Evolutionary conservation across 2,888 invertebrate species (phyloP), one percentile per base, ranked within the genome.

Genomic region (Xestia rhomboidea): DNA sequence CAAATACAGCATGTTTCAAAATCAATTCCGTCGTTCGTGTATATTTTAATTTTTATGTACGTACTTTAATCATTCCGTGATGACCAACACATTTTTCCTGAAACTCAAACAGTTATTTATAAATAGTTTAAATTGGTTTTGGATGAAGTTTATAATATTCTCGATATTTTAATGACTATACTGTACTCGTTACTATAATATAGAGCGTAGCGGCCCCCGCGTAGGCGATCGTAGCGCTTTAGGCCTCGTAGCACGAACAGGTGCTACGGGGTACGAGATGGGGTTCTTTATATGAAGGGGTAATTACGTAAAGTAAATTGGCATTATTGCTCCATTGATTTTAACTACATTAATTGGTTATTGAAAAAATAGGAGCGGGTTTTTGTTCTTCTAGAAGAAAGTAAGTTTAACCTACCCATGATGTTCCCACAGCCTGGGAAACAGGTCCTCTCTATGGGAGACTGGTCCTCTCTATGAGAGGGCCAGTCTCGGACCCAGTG

Each of bases 1-100:
- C 30, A 73, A 73, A 51, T 89, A 94, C 84, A 91, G 92, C 87
- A 34, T 30, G 88, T 77, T 85, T 6, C 0, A n/a, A 83, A 79
- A 71, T 63, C 21, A 1, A 41, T 24, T 24, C n/a, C 6, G 24
- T n/a, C 5, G 30, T n/a, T 57, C 41, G 41, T 44, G 21, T 6
- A 34, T 21, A 34, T 57, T 10, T 21, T 1, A 38, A 24, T 41
- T 34, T n/a, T 30, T 30, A 46, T 30, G 5, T 13, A 11, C 1
- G 21, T 13, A 38, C 1, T n/a, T 54, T 54, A 3, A 34, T n/a
- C 7, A 21, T n/a, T 13, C 6, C 13, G 6, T 30, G 4, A 10
- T 5, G 24, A 34, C 18, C 7, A 8, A 13, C 3, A 27, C 6
- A 2, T 18, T 73, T 24, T 27, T n/a, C 30, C 13, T 41, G 30